Base-by-base conservation (phyloP, 2,888 invertebrate species). In the Ochropleura plecta region DNA sequence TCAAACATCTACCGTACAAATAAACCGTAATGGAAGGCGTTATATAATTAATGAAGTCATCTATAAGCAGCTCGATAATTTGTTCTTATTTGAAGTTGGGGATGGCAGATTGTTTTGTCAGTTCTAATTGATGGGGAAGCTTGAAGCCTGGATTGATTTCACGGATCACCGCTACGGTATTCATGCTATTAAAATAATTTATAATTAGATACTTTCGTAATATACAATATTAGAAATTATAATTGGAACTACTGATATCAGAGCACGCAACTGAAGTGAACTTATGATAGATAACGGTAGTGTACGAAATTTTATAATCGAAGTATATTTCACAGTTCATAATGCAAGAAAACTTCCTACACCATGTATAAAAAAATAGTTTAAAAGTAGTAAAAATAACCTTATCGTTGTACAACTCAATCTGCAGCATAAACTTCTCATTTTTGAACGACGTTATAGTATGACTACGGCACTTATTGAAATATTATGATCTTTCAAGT, bases 21-120 rank as follows among this genome's bases (percentile, higher is more conserved):
- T 59, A 63, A 57, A 12, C 8, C 8, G 9, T 70, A 62, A 76
- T 44, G 49, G 68, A 65, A 59, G 57, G 68, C 68, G 40, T 80
- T 69, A 67, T 49, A 64, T 42, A 70, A 72, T 65, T 75, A 86
- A 79, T 82, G 53, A 78, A 76, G 70, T 79, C 83, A 79, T 78
- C 63, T 73, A 30, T 68, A 81, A 77, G 75, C 80, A 76, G 77
- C 79, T 75, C 81, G 88, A 90, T 90, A 88, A 90, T 91, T 91
- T 87, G 87, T 86, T 85, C 79, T 74, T 75, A 80, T 80, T 78
- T 75, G 68, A 85, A 81, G 84, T 83, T 81, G 70, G 73, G 51
- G 69, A 71, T 51, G 73, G 73, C 72, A 65, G 81, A 86, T 88
- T 89, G 88, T 89, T 90, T 90, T 88, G 85, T 84, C 85, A 81